Conservation (phyloP, 1,140 invertebrate genomes). For the Apis mellifera region DNA sequence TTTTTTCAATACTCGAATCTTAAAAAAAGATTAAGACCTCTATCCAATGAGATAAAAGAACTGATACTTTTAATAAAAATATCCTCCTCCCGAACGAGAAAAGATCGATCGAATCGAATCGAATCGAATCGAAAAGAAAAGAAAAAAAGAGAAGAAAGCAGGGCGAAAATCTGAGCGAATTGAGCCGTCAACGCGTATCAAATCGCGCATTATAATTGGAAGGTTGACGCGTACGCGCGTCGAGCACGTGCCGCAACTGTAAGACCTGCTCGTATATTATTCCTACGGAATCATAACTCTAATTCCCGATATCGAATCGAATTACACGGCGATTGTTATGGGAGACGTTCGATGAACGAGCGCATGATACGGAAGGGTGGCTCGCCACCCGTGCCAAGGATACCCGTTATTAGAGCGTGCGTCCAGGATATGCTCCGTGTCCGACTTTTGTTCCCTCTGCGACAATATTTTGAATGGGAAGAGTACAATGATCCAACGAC, state of each 20-base stretch:
- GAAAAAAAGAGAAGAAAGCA: neutral
- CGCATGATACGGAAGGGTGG: conserved; percentile 37
- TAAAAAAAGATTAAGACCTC: too few relatives aligned
- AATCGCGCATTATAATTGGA: conserved; percentile 80
- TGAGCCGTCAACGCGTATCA: conserved; percentile 76
- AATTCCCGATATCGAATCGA: conserved; percentile 78
- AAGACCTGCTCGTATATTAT: conserved; percentile 80
- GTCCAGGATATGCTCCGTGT: neutral
- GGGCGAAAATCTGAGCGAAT: conserved; percentile 63
- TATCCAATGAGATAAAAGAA: too few relatives aligned
- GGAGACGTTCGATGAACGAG: conserved; percentile 42
- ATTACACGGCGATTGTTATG: conserved; percentile 71
- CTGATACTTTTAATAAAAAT: too few relatives aligned
- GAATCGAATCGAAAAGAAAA: neutral
- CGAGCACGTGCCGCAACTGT: conserved; percentile 71
- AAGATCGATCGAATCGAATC: too few relatives aligned
- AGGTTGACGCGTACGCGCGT: conserved; percentile 54
- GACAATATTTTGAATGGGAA: neutral
- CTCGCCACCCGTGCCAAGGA: conserved; percentile 15
- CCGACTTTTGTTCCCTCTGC: neutral
- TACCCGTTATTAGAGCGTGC: conserved; percentile 19
- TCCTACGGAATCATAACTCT: conserved; percentile 75
- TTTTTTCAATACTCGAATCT: too few relatives aligned
- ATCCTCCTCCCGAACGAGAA: too few relatives aligned
- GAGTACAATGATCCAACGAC: neutral